Percentiles rank a stretch among this genome's conserved stretches.
Evolutionary conservation across 2,797 vertebrate species (phyloP).

Genomic region (Limnodromus scolopaceus): DNA sequence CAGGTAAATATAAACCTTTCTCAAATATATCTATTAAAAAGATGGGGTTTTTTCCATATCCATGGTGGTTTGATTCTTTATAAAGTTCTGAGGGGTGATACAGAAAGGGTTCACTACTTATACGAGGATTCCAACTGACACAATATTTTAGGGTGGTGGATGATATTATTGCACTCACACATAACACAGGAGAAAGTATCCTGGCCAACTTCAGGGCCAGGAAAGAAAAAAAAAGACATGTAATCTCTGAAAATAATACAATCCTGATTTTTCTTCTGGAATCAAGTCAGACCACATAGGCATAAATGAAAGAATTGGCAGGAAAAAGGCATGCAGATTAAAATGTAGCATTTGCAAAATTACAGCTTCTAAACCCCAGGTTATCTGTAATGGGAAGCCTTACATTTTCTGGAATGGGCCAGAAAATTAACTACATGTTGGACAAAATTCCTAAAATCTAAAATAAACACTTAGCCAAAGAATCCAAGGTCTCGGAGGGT

Average conservation of each 20-base stretch:
- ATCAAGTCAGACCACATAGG: background rate
- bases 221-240: fast-evolving
- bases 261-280: constrained; percentile 17
- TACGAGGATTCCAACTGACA: background rate
- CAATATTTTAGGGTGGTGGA: background rate
- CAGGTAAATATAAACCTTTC: background rate
- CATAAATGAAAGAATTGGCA: background rate
- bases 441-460: background rate
- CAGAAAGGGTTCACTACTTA: background rate
- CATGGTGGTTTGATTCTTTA: background rate
- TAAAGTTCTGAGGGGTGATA: background rate
- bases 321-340: background rate
- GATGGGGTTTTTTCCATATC: fast-evolving
- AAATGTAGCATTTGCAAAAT: background rate
- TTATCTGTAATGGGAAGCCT: constrained; percentile 4
- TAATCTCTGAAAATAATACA: background rate
- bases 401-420: background rate
- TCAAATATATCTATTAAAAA: background rate
- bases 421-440: background rate
- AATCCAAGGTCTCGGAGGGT: background rate
- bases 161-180: background rate
- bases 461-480: background rate
- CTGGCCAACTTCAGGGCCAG: background rate
- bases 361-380: background rate
- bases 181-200: background rate